A percentile compares a stretch with the other conserved stretches of the same genome.
Evolutionary conservation across 2,797 vertebrate species (phyloP).

Genomic region (Channallabes apus): DNA sequence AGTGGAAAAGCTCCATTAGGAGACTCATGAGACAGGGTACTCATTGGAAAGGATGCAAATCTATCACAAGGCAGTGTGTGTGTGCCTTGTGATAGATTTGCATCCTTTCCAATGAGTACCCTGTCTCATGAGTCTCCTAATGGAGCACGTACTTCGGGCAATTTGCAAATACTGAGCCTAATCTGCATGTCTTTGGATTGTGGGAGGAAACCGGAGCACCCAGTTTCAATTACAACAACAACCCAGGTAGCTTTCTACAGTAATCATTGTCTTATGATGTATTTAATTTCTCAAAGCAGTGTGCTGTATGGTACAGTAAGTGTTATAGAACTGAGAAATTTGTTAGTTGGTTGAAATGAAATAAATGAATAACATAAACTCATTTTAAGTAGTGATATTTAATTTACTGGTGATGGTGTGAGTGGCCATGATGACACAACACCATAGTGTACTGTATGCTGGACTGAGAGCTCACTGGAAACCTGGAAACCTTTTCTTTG

Average conservation of each 20-base stretch:
- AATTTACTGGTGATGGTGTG: neutral
- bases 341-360: neutral
- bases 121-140: too few species aligned
- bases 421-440: neutral
- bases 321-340: neutral
- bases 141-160: too few species aligned
- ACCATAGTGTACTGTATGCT: too few species aligned
- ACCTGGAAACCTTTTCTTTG: neutral
- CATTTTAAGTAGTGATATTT: neutral
- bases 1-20: too few species aligned
- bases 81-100: too few species aligned
- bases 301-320: neutral
- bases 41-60: too few species aligned
- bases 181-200: too few species aligned
- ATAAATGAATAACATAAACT: neutral
- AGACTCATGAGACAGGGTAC: too few species aligned
- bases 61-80: too few species aligned
- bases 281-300: neutral
- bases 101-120: too few species aligned
- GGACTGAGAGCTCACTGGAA: neutral
- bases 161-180: too few species aligned
- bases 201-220: too few species aligned
- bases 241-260: neutral
- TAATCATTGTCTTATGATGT: neutral
- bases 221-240: neutral